These are phyloP conservation scores for Sinella curviseta DNA, from an alignment of 1,140 invertebrate species.

Conservation along the genomic window DNA sequence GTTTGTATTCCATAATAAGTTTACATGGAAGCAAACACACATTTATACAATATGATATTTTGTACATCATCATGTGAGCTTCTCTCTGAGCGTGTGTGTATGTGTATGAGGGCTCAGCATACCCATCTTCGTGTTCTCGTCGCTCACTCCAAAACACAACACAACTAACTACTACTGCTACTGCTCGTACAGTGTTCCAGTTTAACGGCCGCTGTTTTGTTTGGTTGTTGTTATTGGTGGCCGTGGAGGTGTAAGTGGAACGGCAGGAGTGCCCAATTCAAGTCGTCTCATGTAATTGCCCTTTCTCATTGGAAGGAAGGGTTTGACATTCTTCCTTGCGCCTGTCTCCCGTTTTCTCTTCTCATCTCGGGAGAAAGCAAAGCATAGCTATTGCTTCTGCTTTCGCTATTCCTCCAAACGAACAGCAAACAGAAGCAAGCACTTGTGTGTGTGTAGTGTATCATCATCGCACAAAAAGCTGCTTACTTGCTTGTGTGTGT, in stretches of 20 bases:
- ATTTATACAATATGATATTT: too few species aligned
- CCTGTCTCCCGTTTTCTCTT: conserved; percentile 16
- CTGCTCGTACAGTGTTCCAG: neutral
- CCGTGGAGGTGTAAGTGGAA: conserved; percentile 22
- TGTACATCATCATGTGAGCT: too few species aligned
- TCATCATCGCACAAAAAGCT: too few species aligned
- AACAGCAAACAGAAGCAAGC: neutral
- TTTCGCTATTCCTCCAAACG: too few species aligned
- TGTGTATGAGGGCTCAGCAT: too few species aligned
- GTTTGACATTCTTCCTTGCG: conserved; percentile 40
- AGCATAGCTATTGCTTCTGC: neutral
- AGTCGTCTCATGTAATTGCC: conserved; percentile 39
- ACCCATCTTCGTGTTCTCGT: neutral
- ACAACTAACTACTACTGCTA: neutral
- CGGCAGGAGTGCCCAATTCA: conserved; percentile 35
- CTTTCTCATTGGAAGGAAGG: conserved; percentile 38
- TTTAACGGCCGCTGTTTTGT: conserved; percentile 12
- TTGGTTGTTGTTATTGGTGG: conserved; percentile 25
- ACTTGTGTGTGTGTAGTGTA: neutral
- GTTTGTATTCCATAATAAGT: conserved; percentile 12
- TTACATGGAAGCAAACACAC: neutral
- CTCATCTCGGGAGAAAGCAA: neutral
- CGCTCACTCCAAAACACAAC: neutral
- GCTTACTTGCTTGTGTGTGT: neutral
- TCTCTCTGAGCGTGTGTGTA: too few species aligned